Evolutionary conservation across 2,797 vertebrate species (phyloP), one percentile per base, ranked within the genome.

Genomic region (Microchirus variegatus): DNA sequence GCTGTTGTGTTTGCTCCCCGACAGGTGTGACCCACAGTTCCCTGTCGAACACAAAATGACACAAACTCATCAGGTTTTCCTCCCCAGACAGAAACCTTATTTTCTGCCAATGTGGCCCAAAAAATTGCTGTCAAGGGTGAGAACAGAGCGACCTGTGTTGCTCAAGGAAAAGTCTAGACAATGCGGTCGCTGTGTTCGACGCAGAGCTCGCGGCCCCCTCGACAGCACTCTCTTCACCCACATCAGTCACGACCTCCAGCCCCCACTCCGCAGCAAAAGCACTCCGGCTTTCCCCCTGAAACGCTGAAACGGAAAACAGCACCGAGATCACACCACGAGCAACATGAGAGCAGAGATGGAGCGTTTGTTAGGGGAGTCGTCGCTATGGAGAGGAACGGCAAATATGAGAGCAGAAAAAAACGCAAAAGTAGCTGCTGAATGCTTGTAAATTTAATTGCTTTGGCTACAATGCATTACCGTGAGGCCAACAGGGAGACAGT

Each of bases 401-500:
- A 49, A 26, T 8, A 58, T 35, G 42, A 17, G 53, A 55, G 41
- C 12, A 4, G 47, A 37, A 37, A 54, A 53, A 8, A 1, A 4
- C 51, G 75, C 55, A 77, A 64, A 10, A 40, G 60, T 65, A 48
- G 69, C 84, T 73, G 63, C 82, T 79, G 78, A 84, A 84, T 53
- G 80, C 70, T 75, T 67, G 77, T 66, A 76, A 86, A 87, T 78
- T 26, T 68, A 82, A 87, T 84, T 86, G 79, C 66, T 53, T 78
- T 63, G 36, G 22, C 63, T 78, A 53, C 68, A 22, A 59, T 59
- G 76, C 77, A 82, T 80, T 78, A 77, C 55, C 53, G 52, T 7
- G 48, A 75, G 42, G 58, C 72, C 82, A 68, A 55, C 1, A n/a
- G 69, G 71, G 77, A 80, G 82, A 69, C 68, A 50, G 75, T 5